These are phyloP conservation scores for Cyprinodon variegatus DNA, from an alignment of 2,113 vertebrate genomes.

Conservation along the genomic window DNA sequence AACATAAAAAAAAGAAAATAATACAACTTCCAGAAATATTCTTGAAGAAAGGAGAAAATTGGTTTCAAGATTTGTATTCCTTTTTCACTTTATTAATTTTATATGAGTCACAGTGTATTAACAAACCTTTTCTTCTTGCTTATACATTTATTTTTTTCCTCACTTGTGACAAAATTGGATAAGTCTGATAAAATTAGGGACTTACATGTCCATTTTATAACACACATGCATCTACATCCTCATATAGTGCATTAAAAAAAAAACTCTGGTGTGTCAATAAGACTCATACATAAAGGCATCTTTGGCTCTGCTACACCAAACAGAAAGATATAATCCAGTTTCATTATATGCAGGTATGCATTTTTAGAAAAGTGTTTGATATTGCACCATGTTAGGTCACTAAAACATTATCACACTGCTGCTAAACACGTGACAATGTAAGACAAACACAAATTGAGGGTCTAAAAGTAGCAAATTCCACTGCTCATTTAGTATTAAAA, in stretches of 20 bases:
- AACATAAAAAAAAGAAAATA: slow-evolving; percentile 26
- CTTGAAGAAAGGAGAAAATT: too few relatives aligned
- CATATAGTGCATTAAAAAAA: slow-evolving; percentile 16
- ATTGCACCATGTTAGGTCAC: slow-evolving; percentile 10
- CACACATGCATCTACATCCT: slow-evolving; percentile 23
- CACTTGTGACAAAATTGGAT: neutral
- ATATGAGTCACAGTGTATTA: neutral
- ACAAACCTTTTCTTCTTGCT: neutral
- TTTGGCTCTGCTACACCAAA: slow-evolving; percentile 22
- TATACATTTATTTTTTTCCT: neutral
- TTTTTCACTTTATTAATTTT: neutral
- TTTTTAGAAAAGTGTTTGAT: slow-evolving; percentile 2
- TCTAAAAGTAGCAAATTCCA: neutral
- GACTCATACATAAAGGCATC: slow-evolving; percentile 16
- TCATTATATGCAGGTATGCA: neutral
- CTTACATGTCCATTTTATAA: neutral
- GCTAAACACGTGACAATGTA: neutral
- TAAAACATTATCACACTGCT: slow-evolving; percentile 1
- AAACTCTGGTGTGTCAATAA: neutral
- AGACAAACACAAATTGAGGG: neutral
- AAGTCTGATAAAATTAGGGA: neutral
- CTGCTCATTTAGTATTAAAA: slow-evolving; percentile 12
- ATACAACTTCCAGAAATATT: slow-evolving; percentile 4
- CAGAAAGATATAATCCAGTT: slow-evolving; percentile 1
- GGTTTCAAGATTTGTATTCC: neutral